Evolutionary conservation across 2,797 vertebrate species (phyloP).

Genomic region (Eutrigla gurnardus): DNA sequence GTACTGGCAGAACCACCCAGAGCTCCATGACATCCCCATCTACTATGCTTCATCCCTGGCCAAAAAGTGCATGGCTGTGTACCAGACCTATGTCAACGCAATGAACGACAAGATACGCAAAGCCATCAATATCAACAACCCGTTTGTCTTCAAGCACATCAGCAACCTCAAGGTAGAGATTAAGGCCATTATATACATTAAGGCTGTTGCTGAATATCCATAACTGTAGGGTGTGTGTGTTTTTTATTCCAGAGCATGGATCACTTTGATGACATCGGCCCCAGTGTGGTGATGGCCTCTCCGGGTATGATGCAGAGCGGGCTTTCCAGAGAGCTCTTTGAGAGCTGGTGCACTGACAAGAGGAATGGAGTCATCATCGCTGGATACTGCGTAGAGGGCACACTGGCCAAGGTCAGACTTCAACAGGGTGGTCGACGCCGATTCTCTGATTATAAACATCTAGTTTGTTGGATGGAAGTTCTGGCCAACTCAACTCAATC

Average conservation of each 20-base stretch:
- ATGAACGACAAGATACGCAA: constrained; percentile 99
- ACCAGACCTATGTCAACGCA: constrained; percentile 97
- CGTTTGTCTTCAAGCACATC: constrained; percentile 99
- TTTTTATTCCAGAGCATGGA: constrained; percentile 93
- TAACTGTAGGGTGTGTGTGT: background rate
- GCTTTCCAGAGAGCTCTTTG: constrained; percentile 94
- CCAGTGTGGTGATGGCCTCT: constrained; percentile 97
- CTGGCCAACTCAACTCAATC: background rate
- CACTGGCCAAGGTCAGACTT: constrained; percentile 91
- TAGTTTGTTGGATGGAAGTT: background rate
- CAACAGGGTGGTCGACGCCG: background rate
- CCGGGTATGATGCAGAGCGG: constrained; percentile 99
- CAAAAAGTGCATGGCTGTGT: constrained; percentile 98
- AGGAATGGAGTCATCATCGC: constrained; percentile 98
- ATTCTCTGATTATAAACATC: background rate
- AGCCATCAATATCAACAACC: constrained; percentile 98
- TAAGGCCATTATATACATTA: background rate
- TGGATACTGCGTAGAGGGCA: constrained; percentile 96
- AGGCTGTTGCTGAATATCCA: background rate
- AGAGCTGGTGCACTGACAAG: constrained; percentile 99
- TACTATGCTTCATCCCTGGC: constrained; percentile 98
- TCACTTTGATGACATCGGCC: constrained; percentile 97
- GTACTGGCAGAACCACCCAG: constrained; percentile 98
- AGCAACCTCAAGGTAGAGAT: constrained; percentile 95
- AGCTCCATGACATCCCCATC: constrained; percentile 95